These are phyloP conservation scores for Merluccius polli DNA, from an alignment of 2,797 vertebrate species.

Conservation along the genomic window DNA sequence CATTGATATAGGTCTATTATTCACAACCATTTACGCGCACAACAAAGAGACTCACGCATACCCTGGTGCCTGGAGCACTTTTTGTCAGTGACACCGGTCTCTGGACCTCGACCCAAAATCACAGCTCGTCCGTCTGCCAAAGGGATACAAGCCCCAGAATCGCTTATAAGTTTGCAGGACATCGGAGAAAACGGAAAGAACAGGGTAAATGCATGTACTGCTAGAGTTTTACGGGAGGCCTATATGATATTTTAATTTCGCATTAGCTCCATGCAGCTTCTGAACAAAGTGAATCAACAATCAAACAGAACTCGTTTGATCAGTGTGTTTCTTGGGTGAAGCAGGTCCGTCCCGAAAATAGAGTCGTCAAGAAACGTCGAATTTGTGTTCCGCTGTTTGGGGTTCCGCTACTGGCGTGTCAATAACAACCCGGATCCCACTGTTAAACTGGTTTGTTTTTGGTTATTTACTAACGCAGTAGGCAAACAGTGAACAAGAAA, in stretches of 20 bases:
- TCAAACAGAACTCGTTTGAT: background rate
- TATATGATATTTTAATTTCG: background rate
- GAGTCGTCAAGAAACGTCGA: conserved; percentile 26
- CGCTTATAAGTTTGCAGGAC: conserved; percentile 61
- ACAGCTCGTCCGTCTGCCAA: conserved; percentile 67
- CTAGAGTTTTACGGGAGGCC: background rate
- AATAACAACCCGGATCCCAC: no score
- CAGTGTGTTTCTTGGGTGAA: background rate
- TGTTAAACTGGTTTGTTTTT: conserved; percentile 1
- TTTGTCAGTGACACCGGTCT: conserved; percentile 71
- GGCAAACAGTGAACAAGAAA: background rate
- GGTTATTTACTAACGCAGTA: background rate
- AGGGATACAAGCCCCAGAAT: conserved; percentile 47
- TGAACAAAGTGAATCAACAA: background rate
- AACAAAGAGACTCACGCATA: conserved; percentile 29
- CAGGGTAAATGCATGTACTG: background rate
- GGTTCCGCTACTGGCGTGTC: background rate
- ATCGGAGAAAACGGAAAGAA: conserved; percentile 35
- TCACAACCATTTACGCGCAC: background rate
- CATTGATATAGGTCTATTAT: background rate
- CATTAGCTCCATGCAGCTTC: background rate
- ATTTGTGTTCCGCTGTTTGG: background rate
- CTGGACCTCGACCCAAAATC: conserved; percentile 69
- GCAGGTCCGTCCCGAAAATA: conserved; percentile 37
- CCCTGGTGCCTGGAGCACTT: conserved; percentile 77